These are phyloP conservation scores for Polypedilum vanderplanki DNA, from an alignment of 1,140 invertebrate genomes.

Conservation along the genomic window DNA sequence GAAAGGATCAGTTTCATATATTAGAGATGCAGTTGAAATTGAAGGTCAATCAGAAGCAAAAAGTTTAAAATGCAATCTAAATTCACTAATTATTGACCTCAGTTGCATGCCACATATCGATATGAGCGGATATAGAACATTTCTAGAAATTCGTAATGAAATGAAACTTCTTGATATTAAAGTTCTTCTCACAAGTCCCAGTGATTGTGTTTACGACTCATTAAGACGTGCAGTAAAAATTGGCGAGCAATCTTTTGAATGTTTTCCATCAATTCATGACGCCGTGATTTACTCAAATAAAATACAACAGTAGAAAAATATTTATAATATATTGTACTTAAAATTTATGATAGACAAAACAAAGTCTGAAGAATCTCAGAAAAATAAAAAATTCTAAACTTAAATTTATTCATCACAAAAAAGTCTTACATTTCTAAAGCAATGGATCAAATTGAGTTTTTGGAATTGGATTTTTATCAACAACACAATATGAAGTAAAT, in stretches of 20 bases:
- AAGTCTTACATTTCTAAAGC: background rate
- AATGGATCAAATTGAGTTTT: background rate
- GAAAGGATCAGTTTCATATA: background rate
- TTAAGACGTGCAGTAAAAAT: conserved; percentile 35
- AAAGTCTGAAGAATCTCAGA: too few relatives aligned
- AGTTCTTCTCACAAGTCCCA: conserved; percentile 37
- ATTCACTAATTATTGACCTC: conserved; percentile 40
- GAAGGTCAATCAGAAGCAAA: conserved; percentile 34
- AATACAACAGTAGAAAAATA: background rate
- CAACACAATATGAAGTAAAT: conserved; percentile 15
- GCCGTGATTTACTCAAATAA: conserved; percentile 45
- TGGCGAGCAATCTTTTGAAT: conserved; percentile 42
- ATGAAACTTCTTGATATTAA: conserved; percentile 35
- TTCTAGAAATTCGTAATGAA: conserved; percentile 40
- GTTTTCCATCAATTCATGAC: conserved; percentile 55
- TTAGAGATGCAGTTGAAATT: too few relatives aligned
- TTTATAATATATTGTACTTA: background rate
- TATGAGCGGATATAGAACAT: conserved; percentile 38
- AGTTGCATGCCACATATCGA: conserved; percentile 40
- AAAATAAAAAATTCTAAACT: too few relatives aligned
- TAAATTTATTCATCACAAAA: too few relatives aligned
- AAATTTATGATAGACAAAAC: background rate
- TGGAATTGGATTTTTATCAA: conserved; percentile 8
- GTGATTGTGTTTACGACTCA: conserved; percentile 41
- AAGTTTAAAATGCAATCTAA: conserved; percentile 33